Evolutionary conservation across 2,888 invertebrate genomes (phyloP), one percentile per base, ranked within the genome.

Genomic region (Choristoneura rosaceana): DNA sequence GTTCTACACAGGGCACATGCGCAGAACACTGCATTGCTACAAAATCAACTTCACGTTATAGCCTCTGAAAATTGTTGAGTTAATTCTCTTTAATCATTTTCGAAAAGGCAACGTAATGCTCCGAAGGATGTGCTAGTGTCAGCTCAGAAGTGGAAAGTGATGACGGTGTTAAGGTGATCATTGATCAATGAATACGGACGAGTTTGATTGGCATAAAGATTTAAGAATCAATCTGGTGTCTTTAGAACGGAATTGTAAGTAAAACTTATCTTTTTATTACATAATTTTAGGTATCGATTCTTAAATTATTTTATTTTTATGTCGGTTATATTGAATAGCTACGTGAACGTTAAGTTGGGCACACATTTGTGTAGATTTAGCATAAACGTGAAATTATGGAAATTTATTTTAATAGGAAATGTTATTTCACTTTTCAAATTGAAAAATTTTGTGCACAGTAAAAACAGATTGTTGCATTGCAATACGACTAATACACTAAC

Each of bases 21-120:
- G 93, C 93, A 92, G 88, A 89, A 87, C 87, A 87, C 93, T 89
- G 93, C 93, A 93, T 82, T 92, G 91, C 92, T 88, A 90, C 92
- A 92, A 91, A 90, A 87, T 87, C 86, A 90, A 92, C 89, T 90
- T 91, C 88, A 88, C 85, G 85, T 83, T 80, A 84, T 87, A 79
- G 76, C 74, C 62, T 81, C 82, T 78, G 81, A 81, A 82, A 83
- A 84, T 82, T 80, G 85, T 83, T 83, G 84, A 86, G 83, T 85
- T 84, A 84, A 82, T 82, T 82, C 82, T 82, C 85, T 84, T 80
- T 82, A 79, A 83, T 79, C 76, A 82, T 81, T 82, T 52, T 81
- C 81, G 78, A 76, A 80, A 77, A 78, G 77, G 78, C 66, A 61
- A 62, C 78, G 81, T 84, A 84, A 85, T 86, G 85, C 84, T 50